Evolutionary conservation across 2,113 vertebrate species (phyloP), one percentile per base, ranked within the genome.

Genomic region (Dromas ardeola): DNA sequence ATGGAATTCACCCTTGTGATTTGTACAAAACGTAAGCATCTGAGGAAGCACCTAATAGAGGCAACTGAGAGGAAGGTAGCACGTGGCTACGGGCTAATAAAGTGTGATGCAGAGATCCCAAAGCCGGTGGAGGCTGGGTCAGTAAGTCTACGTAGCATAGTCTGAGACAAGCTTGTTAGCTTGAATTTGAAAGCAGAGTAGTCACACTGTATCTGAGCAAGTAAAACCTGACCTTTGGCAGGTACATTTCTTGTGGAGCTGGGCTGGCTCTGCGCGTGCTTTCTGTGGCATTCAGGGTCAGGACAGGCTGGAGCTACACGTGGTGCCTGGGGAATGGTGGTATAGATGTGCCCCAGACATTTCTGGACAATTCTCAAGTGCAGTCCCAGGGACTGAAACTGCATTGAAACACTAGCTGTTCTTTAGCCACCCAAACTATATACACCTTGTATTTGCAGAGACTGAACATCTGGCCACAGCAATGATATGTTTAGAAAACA

Each of bases 71-170:
- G 78, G 78, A 58, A 42, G 70, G 61, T 47, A 9, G 42, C 56
- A 13, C 0, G 0, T 69, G 56, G 18, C 67, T 56, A 10, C 0
- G 6, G 78, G 56, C 74, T 82, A 25, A 16, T 53, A 19, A 36
- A 80, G 47, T 45, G 43, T 14, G 40, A 25, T 59, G 56, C 15
- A 36, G 77, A 47, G 69, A 43, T 76, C 47, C 69, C 65, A 74
- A 50, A 76, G 29, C 69, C 58, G 9, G 43, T 2, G 25, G 29
- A 38, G 63, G 26, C 45, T 86, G 72, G 59, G 29, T 63, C 65
- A 58, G 15, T 22, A 77, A 77, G 38, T 62, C 72, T 73, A 3
- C 2, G 0, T 45, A 8, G 42, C 9, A 15, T 47, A 55, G 55
- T 36, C 52, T 2, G 5, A 84, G 91, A 42, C 25, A 55, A 11